Evolutionary conservation across 2,888 invertebrate genomes (phyloP).

Genomic region (Choreutis nemorana): DNA sequence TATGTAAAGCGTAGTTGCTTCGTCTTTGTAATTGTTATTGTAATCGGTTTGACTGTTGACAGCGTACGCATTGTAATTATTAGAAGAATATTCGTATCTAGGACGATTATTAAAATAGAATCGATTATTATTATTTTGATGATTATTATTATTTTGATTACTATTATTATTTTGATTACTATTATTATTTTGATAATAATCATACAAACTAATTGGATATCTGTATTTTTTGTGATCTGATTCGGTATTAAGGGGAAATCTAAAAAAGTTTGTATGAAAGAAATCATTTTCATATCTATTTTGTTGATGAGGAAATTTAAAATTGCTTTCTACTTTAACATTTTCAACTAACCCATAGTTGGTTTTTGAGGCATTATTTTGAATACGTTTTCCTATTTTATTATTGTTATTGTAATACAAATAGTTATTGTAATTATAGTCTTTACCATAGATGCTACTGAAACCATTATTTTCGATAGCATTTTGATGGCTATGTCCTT

Average conservation of each 20-base stretch:
- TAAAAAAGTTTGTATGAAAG: too few species aligned
- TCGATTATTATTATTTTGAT: conserved; percentile 20
- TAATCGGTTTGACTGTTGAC: conserved; percentile 14
- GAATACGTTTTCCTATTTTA: conserved; percentile 35
- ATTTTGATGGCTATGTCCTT: conserved; percentile 4
- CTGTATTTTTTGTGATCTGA: too few species aligned
- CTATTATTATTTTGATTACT: conserved; percentile 8
- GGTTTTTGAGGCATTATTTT: conserved; percentile 39
- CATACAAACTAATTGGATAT: conserved; percentile 7
- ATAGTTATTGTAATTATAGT: conserved; percentile 14
- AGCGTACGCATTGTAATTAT: conserved; percentile 12
- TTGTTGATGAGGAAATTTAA: conserved; percentile 28
- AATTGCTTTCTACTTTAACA: conserved; percentile 8
- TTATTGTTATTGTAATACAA: conserved; percentile 9
- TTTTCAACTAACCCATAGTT: conserved; percentile 14
- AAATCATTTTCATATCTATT: too few species aligned
- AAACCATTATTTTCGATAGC: conserved; percentile 19
- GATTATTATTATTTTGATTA: conserved; percentile 14
- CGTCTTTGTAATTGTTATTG: conserved; percentile 14
- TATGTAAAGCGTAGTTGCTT: conserved; percentile 50
- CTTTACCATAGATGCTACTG: conserved; percentile 21
- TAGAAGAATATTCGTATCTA: neutral
- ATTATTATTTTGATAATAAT: conserved; percentile 10
- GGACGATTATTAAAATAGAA: neutral
- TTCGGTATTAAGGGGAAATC: too few species aligned